These are phyloP conservation scores for Rhynchophorus ferrugineus DNA, from an alignment of 1,140 invertebrate genomes.

Conservation along the genomic window DNA sequence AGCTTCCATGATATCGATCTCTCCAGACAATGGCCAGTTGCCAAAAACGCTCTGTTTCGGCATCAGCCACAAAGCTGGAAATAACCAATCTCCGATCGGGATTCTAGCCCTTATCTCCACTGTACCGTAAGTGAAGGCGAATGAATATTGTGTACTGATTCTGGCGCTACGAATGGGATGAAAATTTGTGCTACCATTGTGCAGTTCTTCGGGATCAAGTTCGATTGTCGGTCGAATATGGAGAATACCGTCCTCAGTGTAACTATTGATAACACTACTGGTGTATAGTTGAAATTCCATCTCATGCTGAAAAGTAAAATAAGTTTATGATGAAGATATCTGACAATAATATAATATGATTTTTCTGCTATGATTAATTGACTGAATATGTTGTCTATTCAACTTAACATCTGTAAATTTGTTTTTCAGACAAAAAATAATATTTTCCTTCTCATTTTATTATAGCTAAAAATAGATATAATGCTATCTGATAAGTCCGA, in stretches of 20 bases:
- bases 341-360: too few relatives aligned
- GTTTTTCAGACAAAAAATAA: too few relatives aligned
- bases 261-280: slow-evolving; percentile 59
- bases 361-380: too few relatives aligned
- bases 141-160: slow-evolving; percentile 53
- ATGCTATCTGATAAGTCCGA: too few relatives aligned
- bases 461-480: too few relatives aligned
- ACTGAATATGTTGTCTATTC: too few relatives aligned
- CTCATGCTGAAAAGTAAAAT: slow-evolving; percentile 5
- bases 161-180: slow-evolving; percentile 58
- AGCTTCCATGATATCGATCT: slow-evolving; percentile 50
- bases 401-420: too few relatives aligned
- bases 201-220: slow-evolving; percentile 37
- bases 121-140: slow-evolving; percentile 58
- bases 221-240: slow-evolving; percentile 53
- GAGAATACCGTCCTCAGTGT: slow-evolving; percentile 47
- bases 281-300: slow-evolving; percentile 61
- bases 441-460: too few relatives aligned
- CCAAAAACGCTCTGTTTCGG: slow-evolving; percentile 50
- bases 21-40: slow-evolving; percentile 50
- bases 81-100: slow-evolving; percentile 65
- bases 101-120: slow-evolving; percentile 62
- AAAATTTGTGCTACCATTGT: slow-evolving; percentile 29
- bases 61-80: slow-evolving; percentile 59
- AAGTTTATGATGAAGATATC: too few relatives aligned